Evolutionary conservation across 2,113 vertebrate genomes (phyloP), one percentile per base, ranked within the genome.

Genomic region (Chionomys nivalis): DNA sequence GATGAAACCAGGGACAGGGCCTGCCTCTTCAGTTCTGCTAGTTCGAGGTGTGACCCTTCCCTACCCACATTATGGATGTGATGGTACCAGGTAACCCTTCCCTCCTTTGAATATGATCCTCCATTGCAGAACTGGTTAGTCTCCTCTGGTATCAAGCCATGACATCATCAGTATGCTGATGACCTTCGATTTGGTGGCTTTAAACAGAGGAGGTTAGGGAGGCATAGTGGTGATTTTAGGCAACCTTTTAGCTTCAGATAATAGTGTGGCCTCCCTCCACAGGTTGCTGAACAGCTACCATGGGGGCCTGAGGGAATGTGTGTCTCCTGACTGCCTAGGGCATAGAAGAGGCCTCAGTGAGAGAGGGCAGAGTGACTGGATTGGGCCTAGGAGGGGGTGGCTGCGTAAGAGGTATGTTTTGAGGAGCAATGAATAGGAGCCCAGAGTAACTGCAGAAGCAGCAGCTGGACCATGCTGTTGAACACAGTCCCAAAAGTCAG

Each of bases 351-450:
- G 21, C 3, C 19, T 39, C 61, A 24, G 6, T 14, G 33, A 55
- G 87, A 24, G n/a, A 63, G 68, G 79, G n/a, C 17, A 73, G 72
- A 65, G 68, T 2, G 68, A 73, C 24, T 10, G n/a, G 72, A 39
- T 26, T 5, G 55, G 61, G 47, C 4, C 19, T 14, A 42, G 26
- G 88, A 81, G 44, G 70, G 61, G 39, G 91, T 10, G 44, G 2
- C 7, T 55, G 87, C 66, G 49, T 66, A 58, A 85, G 94, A 95
- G 92, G 73, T 91, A 89, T 87, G 47, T 76, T 89, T 77, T 55
- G 81, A 96, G 86, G 58, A 83, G n/a, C 39, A 58, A 36, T 0
- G 2, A 72, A 31, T 36, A 55, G 66, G 17, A 86, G 83, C 81
- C 70, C 79, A 73, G 92, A 86, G 65, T 39, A 44, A 49, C 31